Base-by-base conservation (phyloP, 2,888 invertebrate species). In the Eristalinus sepulchralis region DNA sequence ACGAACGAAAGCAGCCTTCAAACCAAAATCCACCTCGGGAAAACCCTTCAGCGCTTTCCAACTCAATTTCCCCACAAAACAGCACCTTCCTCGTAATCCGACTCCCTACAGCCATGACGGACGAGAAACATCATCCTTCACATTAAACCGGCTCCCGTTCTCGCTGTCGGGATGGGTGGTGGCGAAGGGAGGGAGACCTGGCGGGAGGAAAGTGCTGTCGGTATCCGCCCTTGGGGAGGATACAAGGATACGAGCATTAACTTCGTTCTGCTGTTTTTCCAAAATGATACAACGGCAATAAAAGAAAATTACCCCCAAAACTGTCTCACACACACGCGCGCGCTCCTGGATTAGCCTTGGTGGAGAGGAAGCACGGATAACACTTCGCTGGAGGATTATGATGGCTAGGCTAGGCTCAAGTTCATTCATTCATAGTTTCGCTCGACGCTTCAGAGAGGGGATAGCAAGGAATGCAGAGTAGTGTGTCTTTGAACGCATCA, bases 261-360 rank as follows among this genome's bases (percentile, higher is more conserved):
- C 78, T 36, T 57, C 57, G n/a, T 63, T 63, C 77, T 63, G 47
- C 17, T 59, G 47, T 81, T 82, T 70, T 27, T 82, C 55, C 53
- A 70, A 57, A 85, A 85, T 85, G 68, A 78, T 82, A 82, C 82
- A 85, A 73, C 68, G 31, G 77, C 78, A 79, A 86, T 83, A 86
- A 86, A 75, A 82, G 78, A 66, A 86, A 83, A 85, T 83, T 67
- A 76, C 79, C 77, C 83, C 70, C 60, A 47, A 17, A 47, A n/a
- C n/a, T n/a, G n/a, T n/a, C 17, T 17, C 47, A n/a, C 1, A 39
- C 27, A 27, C 27, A 27, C 27, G 5, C 27, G 5, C 27, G 73
- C 66, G 78, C 78, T 82, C 66, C 67, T 31, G 73, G 83, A 76
- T 75, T 75, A 83, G 67, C 75, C 62, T 71, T 79, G 75, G 60